These are phyloP conservation scores for Chloroceryle inda DNA, from an alignment of 2,797 vertebrate species.

Conservation along the genomic window DNA sequence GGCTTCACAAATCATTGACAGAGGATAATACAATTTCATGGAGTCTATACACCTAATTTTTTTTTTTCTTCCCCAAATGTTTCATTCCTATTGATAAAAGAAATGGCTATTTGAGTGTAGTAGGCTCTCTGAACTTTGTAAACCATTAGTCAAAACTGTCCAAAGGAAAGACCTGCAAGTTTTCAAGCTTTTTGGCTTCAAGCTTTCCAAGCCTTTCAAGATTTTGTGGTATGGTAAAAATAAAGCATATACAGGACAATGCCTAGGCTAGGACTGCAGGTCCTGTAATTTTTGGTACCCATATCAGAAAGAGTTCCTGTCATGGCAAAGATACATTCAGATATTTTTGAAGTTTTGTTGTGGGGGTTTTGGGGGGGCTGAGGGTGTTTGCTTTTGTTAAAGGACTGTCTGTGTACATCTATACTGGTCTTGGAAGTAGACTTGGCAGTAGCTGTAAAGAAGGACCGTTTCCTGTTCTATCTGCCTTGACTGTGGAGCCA, in stretches of 20 bases:
- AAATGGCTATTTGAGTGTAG: background rate
- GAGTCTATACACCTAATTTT: background rate
- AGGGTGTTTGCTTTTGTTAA: background rate
- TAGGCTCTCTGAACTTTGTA: conserved; percentile 39
- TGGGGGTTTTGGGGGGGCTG: accelerated
- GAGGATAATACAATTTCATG: background rate
- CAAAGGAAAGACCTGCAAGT: conserved; percentile 41
- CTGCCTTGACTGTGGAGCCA: accelerated
- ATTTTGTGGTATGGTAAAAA: background rate
- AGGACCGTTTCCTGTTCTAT: background rate
- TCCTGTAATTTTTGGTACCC: background rate
- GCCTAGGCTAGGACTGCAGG: background rate
- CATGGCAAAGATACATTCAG: background rate
- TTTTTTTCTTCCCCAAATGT: background rate
- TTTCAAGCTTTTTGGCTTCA: conserved; percentile 40
- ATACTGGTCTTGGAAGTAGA: background rate
- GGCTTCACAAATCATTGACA: background rate
- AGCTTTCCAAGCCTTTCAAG: conserved; percentile 23
- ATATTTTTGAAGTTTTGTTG: background rate
- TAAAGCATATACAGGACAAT: background rate
- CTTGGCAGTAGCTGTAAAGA: background rate
- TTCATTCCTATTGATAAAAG: conserved; percentile 33
- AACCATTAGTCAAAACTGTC: conserved; percentile 24
- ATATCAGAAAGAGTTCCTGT: background rate
- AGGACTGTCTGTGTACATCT: background rate